A percentile compares a stretch with the other conserved stretches of the same genome.
These are phyloP conservation scores for Deladenus siricidicola DNA, from an alignment of 2,888 invertebrate genomes.

Conservation along the genomic window DNA sequence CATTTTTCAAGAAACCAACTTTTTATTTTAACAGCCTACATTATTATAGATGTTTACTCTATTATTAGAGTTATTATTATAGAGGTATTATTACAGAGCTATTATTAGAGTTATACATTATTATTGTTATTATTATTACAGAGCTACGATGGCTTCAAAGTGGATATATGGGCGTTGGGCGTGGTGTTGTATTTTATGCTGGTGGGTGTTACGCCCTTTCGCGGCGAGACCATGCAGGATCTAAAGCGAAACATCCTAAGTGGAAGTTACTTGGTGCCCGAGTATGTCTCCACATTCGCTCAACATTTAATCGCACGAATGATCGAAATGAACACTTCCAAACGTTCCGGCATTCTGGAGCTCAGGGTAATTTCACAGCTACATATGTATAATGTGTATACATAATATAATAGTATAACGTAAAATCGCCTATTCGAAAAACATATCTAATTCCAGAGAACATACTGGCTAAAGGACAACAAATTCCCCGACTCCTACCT, in stretches of 20 bases:
- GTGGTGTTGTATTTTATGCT: constrained; percentile 64
- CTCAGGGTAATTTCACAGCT: constrained; percentile 53
- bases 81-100: too few species aligned
- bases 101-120: too few species aligned
- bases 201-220: constrained; percentile 71
- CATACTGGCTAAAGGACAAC: constrained; percentile 61
- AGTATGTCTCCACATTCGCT: constrained; percentile 31
- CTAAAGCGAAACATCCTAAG: constrained; percentile 54
- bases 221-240: constrained; percentile 68
- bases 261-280: constrained; percentile 42
- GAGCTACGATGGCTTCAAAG: constrained; percentile 52
- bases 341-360: constrained; percentile 55
- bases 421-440: too few species aligned
- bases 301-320: constrained; percentile 39
- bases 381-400: too few species aligned
- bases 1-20: too few species aligned
- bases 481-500: constrained; percentile 55
- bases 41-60: too few species aligned
- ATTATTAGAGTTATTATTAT: too few species aligned
- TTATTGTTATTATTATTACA: too few species aligned
- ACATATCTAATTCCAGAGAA: constrained; percentile 42
- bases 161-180: constrained; percentile 68
- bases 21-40: too few species aligned
- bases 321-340: constrained; percentile 52
- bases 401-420: too few species aligned